phyloP scores from a whole-genome alignment of 1,140 invertebrate genomes.

The Drosophila pseudoobscura region DNA sequence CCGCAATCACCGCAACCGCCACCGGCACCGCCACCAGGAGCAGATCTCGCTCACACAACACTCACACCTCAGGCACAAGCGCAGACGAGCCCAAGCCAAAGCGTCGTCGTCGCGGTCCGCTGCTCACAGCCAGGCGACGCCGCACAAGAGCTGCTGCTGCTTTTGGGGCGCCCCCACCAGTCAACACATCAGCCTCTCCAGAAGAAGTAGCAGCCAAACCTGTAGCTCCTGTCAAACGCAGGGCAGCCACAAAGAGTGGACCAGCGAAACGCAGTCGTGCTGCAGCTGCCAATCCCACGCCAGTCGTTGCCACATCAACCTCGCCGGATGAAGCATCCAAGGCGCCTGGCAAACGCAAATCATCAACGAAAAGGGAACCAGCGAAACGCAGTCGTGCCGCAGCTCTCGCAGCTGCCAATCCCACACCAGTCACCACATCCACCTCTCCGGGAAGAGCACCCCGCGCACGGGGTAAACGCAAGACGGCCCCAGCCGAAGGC shows the following conservation, averaged over 20 bases:
- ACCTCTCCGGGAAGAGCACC: conserved; percentile 2
- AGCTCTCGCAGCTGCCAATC: background rate
- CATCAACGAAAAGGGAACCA: conserved; percentile 6
- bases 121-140: conserved; percentile 48
- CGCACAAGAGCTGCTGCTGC: conserved; percentile 27
- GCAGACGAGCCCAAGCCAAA: conserved; percentile 53
- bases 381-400: conserved; percentile 42
- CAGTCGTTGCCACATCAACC: conserved; percentile 30
- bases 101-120: conserved; percentile 63
- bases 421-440: conserved; percentile 9
- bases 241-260: background rate
- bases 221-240: conserved; percentile 16
- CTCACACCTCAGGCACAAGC: conserved; percentile 62
- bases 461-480: conserved; percentile 29
- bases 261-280: conserved; percentile 13
- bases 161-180: background rate
- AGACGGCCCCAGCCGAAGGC: conserved; percentile 17
- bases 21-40: conserved; percentile 43
- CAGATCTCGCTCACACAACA: conserved; percentile 51
- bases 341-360: conserved; percentile 21
- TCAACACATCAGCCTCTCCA: conserved; percentile 12
- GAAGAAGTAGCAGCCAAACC: background rate
- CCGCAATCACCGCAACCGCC: conserved; percentile 18
- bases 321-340: conserved; percentile 33
- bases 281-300: conserved; percentile 3